A percentile compares a stretch with the other conserved stretches of the same genome.
Conservation (phyloP, 2,113 vertebrate species). For the Acinonyx jubatus region DNA sequence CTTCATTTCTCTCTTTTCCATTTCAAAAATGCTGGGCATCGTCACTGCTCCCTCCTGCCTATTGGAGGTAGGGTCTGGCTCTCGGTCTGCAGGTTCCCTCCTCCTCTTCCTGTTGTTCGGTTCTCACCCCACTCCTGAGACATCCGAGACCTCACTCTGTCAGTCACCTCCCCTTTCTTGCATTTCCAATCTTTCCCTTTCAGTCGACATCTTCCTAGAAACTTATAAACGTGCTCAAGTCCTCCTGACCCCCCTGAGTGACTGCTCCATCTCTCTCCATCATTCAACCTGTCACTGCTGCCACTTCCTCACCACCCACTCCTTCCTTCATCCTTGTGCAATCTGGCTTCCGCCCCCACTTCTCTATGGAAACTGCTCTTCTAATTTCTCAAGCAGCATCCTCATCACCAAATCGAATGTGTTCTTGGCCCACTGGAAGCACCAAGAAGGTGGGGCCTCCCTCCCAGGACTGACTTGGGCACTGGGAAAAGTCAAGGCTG, state of each 20-base stretch:
- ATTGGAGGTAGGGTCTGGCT: background rate
- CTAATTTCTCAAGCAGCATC: constrained; percentile 63
- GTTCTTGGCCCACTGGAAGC: constrained; percentile 44
- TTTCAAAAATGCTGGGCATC: background rate
- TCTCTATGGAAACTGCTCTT: constrained; percentile 80
- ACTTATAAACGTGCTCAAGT: constrained; percentile 64
- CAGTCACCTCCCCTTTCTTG: constrained; percentile 47
- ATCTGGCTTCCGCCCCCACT: constrained; percentile 77
- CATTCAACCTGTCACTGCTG: constrained; percentile 79
- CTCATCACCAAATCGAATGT: constrained; percentile 46
- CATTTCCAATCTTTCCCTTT: constrained; percentile 59
- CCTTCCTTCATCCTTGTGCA: constrained; percentile 75
- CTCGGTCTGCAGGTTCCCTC: background rate
- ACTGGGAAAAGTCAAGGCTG: background rate
- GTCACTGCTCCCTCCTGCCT: background rate
- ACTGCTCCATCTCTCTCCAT: constrained; percentile 73
- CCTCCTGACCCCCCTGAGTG: constrained; percentile 77
- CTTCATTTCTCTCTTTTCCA: background rate
- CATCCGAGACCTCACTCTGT: constrained; percentile 14
- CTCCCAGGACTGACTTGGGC: background rate
- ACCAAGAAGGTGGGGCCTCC: background rate
- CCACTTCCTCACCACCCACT: constrained; percentile 80
- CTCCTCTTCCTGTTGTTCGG: background rate
- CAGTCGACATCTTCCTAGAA: constrained; percentile 67
- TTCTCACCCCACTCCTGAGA: constrained; percentile 11